Base-by-base conservation (phyloP, 1,140 invertebrate genomes). In the Camponotus vicinus region DNA sequence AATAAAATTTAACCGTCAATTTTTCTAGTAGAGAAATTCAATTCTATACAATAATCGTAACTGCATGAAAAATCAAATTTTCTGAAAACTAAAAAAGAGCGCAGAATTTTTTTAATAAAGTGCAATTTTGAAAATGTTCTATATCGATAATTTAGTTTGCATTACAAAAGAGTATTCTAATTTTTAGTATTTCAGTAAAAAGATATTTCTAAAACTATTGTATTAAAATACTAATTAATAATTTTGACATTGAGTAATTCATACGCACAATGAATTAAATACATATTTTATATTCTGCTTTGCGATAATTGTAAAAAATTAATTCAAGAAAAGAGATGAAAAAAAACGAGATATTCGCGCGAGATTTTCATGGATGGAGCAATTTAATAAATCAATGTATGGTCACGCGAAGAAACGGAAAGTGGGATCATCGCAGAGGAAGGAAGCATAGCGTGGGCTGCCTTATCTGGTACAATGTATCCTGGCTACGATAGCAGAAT, bases 361-460 rank as follows among this genome's bases (percentile, higher is more conserved):
- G 49, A 52, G 15, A 15, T 63, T 66, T 37, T 59, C 27, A 59
- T 15, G 40, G 13, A 75, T 32, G 42, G 63, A n/a, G 52, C 52
- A 55, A 40, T 32, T 40, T 11, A 75, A 61, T 57, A 34, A 79
- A 79, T 78, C 70, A 67, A 15, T 61, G 67, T 45, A 52, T 32
- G 32, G 42, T 79, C 21, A n/a, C 83, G 75, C 49, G 42, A 40
- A 77, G 75, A 69, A 67, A 88, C 82, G 37, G 84, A 67, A 71
- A 80, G 85, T 89, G 42, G 40, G 70, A 88, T 83, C 84, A 86
- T 90, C 73, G 71, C 64, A 82, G 63, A 91, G 92, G 91, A 92
- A 92, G 91, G 86, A 92, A 92, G 90, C 88, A 75, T 88, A 86
- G 91, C 88, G 92, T 92, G 89, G 92, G 92, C 57, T 11, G 79